Evolutionary conservation across 1,140 invertebrate genomes (phyloP), one percentile per base, ranked within the genome.

Genomic region (Neodiprion fabricii): DNA sequence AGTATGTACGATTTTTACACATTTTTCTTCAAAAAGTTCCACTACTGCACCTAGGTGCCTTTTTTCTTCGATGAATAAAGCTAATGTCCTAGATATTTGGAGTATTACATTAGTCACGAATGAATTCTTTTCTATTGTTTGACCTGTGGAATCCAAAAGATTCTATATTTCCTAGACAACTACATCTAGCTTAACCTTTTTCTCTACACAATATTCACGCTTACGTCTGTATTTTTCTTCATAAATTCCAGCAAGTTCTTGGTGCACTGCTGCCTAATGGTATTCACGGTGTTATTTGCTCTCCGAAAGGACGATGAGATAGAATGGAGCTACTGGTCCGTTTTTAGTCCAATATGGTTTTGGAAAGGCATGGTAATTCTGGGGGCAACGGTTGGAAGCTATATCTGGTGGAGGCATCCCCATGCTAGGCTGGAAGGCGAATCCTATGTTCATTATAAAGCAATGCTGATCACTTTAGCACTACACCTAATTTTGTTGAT

Each of bases 361-460:
- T 99, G 98, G 97, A 99, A 99, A 87, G 89, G 93, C 75, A 91
- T 98, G 82, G 97, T 98, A 17, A 93, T 98, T 61, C 83, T 93
- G 70, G 97, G 97, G 76, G 96, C 97, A 66, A 91, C 93, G 71
- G 91, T 98, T 53, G 97, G 97, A 48, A 97, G 95, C 80, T 96
- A 96, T 83, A 94, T 98, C 7, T 99, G 97, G 97, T 97, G 95
- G 92, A 92, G 94, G 81, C 95, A 98, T 90, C 97, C 97, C 53
- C 96, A 98, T 82, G 83, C 86, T 0, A 96, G 97, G 84, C 89
- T 97, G 72, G 97, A 99, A 90, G 96, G 96, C 77, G 96, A 98
- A 90, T 95, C 96, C 40, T 98, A 98, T 87, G 94, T 98, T 17
- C 97, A 99, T 85, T 99, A 97, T 84, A 98, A 98, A 89, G 97